Base-by-base conservation (phyloP, 2,797 vertebrate genomes). In the Bovichtus variegatus region DNA sequence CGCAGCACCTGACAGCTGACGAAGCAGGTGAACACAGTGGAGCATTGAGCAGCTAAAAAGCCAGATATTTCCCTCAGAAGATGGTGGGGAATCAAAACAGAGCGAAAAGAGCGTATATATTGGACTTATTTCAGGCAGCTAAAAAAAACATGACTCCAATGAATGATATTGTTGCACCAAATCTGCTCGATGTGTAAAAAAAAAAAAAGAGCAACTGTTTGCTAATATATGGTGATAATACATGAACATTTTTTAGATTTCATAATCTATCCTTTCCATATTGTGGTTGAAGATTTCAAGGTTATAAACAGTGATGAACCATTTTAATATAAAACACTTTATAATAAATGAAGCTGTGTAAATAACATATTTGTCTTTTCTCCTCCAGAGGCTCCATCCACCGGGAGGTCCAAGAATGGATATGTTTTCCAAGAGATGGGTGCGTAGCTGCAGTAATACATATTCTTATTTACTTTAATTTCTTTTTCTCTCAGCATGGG, bases 371-470 rank as follows among this genome's bases (percentile, higher is more conserved):
- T 61, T 61, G 69, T 80, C 36, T 72, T 63, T 76, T 74, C 68
- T 73, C 16, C 74, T 80, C 36, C 87, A 98, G 97, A 96, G 23
- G 87, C 90, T 82, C 86, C 95, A 74, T 90, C 95, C 65, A 87
- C 92, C 59, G 90, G 93, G 18, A 95, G 96, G 94, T 95, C 97
- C 65, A 95, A 95, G 86, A 97, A 97, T 93, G 96, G 96, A 86
- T 96, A 95, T 88, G 90, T 94, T 86, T 96, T 97, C 89, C 96
- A 96, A 88, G 95, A 96, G 82, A 96, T 96, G 88, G 96, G 96
- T 95, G 90, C 77, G 96, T 95, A 84, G 19, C 46, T 67, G 57
- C 29, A 78, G 29, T 9, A 29, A 61, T 31, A 44, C 21, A 36
- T 23, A 43, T 51, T 36, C 34, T 41, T 38, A 63, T 79, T 60